A percentile compares a stretch with the other conserved stretches of the same genome.
Evolutionary conservation across 2,888 invertebrate species (phyloP).

Genomic region (Cephus pygmeus): DNA sequence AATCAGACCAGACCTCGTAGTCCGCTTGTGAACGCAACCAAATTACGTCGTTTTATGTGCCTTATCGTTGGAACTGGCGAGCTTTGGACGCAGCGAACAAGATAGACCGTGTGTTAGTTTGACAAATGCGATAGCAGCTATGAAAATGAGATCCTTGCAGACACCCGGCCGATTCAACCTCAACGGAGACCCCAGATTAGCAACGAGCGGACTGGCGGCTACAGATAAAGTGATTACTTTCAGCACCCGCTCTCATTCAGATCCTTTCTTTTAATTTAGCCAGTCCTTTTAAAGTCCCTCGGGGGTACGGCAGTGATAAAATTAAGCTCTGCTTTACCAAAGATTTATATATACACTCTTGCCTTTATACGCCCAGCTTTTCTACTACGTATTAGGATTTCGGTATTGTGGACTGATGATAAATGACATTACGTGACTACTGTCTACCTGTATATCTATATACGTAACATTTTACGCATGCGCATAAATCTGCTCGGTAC

Average conservation of each 20-base stretch:
- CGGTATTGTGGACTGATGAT: not conserved
- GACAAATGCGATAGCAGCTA: constrained; percentile 17
- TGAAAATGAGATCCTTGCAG: constrained; percentile 17
- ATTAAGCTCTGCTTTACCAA: constrained; percentile 38
- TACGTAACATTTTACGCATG: not conserved
- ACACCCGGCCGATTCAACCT: constrained; percentile 20
- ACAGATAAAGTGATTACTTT: constrained; percentile 54
- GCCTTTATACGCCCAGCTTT: not conserved
- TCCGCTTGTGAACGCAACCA: not conserved
- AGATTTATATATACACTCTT: constrained; percentile 36
- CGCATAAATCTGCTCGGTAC: not conserved
- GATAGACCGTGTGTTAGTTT: constrained; percentile 14
- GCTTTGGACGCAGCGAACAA: not conserved
- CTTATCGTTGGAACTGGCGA: not conserved
- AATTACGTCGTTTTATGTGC: not conserved
- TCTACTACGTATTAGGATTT: not conserved
- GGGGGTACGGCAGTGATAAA: constrained; percentile 42
- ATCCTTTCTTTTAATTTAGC: constrained; percentile 52
- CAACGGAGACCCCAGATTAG: constrained; percentile 38
- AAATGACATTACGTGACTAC: not conserved
- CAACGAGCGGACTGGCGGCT: constrained; percentile 40
- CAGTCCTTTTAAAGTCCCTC: constrained; percentile 35
- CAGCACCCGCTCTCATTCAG: constrained; percentile 45
- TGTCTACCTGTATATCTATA: not conserved
- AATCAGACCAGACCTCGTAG: not conserved